These are phyloP conservation scores for Carettochelys insculpta DNA, from an alignment of 2,113 vertebrate species.

Conservation along the genomic window DNA sequence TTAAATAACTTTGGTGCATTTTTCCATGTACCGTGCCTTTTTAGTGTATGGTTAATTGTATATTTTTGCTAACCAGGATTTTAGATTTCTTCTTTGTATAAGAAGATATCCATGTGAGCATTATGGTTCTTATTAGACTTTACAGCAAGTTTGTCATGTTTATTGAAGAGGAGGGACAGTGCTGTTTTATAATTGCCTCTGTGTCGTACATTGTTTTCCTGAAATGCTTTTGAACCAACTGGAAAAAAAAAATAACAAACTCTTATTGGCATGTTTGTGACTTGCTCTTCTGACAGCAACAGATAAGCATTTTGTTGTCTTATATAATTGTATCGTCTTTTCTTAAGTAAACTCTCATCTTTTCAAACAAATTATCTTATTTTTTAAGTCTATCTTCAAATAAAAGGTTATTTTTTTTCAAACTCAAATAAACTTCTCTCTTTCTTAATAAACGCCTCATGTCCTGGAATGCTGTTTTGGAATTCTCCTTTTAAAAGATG, in stretches of 20 bases:
- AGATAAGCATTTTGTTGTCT: slow-evolving; percentile 59
- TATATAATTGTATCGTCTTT: slow-evolving; percentile 64
- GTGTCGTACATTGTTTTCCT: slow-evolving; percentile 61
- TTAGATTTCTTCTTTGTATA: slow-evolving; percentile 55
- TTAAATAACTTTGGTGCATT: slow-evolving; percentile 58
- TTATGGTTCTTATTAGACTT: slow-evolving; percentile 30
- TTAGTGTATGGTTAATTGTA: slow-evolving; percentile 8
- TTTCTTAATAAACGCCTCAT: neutral
- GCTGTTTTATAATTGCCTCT: slow-evolving; percentile 63
- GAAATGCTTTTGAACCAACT: slow-evolving; percentile 67
- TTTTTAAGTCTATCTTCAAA: slow-evolving; percentile 79
- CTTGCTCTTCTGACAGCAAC: slow-evolving; percentile 61
- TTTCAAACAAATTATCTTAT: slow-evolving; percentile 74
- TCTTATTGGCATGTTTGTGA: slow-evolving; percentile 75
- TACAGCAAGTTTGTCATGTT: slow-evolving; percentile 10
- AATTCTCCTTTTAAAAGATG: neutral
- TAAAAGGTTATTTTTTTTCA: slow-evolving; percentile 75
- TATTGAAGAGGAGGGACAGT: slow-evolving; percentile 27
- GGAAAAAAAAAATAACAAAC: slow-evolving; percentile 20
- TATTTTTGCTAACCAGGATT: slow-evolving; percentile 39
- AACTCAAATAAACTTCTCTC: slow-evolving; percentile 9
- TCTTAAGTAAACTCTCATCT: slow-evolving; percentile 70
- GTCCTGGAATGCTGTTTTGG: neutral
- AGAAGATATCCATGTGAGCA: slow-evolving; percentile 53
- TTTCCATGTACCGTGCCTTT: slow-evolving; percentile 62